These are phyloP conservation scores for Pseudococcus jackbeardsleyi DNA, from an alignment of 2,888 invertebrate genomes.

Conservation along the genomic window DNA sequence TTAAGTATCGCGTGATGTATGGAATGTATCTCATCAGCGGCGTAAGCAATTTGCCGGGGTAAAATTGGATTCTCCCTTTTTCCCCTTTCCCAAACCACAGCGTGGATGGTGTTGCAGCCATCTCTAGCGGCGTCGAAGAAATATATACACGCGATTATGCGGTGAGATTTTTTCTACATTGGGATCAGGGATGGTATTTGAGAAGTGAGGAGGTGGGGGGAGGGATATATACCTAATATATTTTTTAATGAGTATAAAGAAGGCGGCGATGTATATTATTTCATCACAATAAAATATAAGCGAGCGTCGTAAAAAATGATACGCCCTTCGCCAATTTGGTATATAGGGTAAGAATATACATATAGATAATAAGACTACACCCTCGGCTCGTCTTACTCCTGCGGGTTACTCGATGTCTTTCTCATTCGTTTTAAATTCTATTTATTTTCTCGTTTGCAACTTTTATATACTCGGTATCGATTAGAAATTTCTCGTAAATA, in stretches of 20 bases:
- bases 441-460: conserved; percentile 21
- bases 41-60: conserved; percentile 9
- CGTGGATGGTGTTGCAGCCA: neutral
- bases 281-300: neutral
- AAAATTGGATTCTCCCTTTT: neutral
- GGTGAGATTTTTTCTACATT: neutral
- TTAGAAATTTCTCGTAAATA: conserved; percentile 34
- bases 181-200: neutral
- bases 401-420: neutral
- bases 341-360: neutral
- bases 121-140: neutral
- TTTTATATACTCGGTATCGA: neutral
- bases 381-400: neutral
- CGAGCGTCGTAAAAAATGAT: neutral
- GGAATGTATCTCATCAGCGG: conserved; percentile 12
- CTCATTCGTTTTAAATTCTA: conserved; percentile 9
- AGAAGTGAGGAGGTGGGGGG: too few relatives aligned
- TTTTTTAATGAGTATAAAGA: neutral
- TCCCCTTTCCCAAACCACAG: neutral
- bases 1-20: conserved; percentile 25
- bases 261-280: neutral
- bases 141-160: neutral
- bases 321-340: neutral
- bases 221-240: too few relatives aligned
- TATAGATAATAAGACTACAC: neutral